These are phyloP conservation scores for Heliothis subflexa DNA, from an alignment of 1,140 invertebrate genomes.

Conservation along the genomic window DNA sequence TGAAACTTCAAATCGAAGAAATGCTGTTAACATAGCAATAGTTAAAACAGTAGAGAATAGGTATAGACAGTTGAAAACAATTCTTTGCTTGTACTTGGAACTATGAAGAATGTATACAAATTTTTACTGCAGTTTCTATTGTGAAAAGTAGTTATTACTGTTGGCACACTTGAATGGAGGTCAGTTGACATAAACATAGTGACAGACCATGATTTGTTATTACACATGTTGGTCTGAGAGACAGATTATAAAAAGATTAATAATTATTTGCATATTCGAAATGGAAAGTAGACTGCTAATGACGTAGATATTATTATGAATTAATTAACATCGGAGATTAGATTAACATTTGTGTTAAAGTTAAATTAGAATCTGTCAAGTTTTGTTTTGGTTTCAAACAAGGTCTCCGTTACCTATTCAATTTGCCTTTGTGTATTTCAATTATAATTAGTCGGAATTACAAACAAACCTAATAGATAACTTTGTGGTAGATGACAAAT, in stretches of 20 bases:
- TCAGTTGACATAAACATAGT: background rate
- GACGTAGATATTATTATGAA: background rate
- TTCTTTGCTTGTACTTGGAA: background rate
- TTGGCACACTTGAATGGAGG: constrained; percentile 9
- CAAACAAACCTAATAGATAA: no score
- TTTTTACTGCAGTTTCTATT: constrained; percentile 19
- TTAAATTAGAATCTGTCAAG: no score
- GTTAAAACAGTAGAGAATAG: no score
- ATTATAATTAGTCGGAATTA: no score
- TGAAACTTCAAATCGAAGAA: no score
- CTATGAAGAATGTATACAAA: background rate
- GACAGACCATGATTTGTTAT: background rate
- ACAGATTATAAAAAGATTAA: background rate
- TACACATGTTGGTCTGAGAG: background rate
- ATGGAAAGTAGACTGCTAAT: background rate
- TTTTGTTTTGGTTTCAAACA: no score
- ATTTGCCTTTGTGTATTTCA: no score
- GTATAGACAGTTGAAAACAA: no score
- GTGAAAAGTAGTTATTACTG: background rate
- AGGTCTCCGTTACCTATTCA: no score
- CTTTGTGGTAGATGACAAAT: no score
- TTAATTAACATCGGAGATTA: background rate
- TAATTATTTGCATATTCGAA: constrained; percentile 1
- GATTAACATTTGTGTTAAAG: background rate
- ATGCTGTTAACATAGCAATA: no score